phyloP scores from a whole-genome alignment of 2,797 vertebrate species.

The Alfaro cultratus region DNA sequence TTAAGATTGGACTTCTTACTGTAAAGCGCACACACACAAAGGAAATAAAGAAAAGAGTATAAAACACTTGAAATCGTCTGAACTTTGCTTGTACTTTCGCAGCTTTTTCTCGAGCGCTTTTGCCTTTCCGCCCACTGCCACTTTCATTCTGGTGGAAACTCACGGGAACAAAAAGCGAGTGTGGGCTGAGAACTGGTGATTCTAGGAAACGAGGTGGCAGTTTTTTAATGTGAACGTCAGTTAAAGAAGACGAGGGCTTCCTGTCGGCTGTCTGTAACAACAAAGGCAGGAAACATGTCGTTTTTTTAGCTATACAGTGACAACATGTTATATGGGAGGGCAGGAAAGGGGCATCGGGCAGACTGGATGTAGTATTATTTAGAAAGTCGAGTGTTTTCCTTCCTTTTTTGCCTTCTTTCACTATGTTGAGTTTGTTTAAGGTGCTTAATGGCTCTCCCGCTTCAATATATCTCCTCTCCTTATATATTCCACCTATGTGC shows the following conservation, averaged over 20 bases:
- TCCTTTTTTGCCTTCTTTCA: neutral
- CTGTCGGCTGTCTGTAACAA: constrained; percentile 57
- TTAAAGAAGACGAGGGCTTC: constrained; percentile 60
- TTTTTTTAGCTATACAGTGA: constrained; percentile 21
- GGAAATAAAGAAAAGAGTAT: neutral
- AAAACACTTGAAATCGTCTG: neutral
- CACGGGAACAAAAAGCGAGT: constrained; percentile 30
- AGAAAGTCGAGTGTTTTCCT: neutral
- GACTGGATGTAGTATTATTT: constrained; percentile 12
- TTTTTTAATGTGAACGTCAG: constrained; percentile 42
- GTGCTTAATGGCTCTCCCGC: neutral
- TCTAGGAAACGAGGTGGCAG: constrained; percentile 62
- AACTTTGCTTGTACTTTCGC: neutral
- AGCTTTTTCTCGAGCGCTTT: constrained; percentile 5
- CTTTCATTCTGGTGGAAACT: constrained; percentile 25
- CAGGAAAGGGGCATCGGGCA: constrained; percentile 7
- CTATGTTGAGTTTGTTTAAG: constrained; percentile 1
- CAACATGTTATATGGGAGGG: constrained; percentile 1
- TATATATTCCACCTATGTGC: constrained; percentile 48
- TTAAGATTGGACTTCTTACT: neutral
- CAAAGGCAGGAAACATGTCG: constrained; percentile 62
- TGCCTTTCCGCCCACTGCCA: constrained; percentile 16
- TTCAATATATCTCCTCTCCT: constrained; percentile 2
- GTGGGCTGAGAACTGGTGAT: constrained; percentile 51
- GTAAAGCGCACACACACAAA: neutral